Percentiles rank a stretch among this genome's conserved stretches.
These are phyloP conservation scores for Dromas ardeola DNA, from an alignment of 2,113 vertebrate species.

Conservation along the genomic window DNA sequence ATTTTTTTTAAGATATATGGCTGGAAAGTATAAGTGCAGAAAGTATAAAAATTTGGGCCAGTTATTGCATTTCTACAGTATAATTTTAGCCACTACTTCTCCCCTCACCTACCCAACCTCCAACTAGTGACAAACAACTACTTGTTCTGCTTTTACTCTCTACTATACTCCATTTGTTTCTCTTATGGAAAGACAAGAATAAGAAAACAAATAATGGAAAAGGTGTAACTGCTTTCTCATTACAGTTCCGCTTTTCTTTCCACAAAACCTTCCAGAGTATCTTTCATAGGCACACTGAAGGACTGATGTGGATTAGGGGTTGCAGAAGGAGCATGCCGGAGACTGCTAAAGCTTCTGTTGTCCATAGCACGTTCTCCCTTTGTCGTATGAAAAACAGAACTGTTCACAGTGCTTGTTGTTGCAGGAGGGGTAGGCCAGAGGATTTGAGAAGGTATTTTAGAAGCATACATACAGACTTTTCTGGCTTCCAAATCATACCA, in stretches of 20 bases:
- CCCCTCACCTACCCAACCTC: neutral
- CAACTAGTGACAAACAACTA: neutral
- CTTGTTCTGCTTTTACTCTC: neutral
- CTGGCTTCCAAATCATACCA: neutral
- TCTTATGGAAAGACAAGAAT: neutral
- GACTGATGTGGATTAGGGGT: neutral
- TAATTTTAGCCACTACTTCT: neutral
- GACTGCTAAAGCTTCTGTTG: neutral
- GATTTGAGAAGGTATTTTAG: neutral
- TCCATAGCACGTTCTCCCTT: neutral
- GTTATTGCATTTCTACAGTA: neutral
- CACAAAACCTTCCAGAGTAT: neutral
- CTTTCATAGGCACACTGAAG: neutral
- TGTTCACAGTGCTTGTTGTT: neutral
- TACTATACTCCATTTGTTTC: neutral
- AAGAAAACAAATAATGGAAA: neutral
- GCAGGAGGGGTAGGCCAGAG: neutral
- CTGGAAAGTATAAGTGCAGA: neutral
- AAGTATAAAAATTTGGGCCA: neutral
- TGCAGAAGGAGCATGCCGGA: neutral
- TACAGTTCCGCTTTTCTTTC: neutral
- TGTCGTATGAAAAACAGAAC: neutral
- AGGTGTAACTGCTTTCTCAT: neutral
- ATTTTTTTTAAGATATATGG: neutral
- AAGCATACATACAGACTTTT: neutral